These are phyloP conservation scores for Coenonympha arcania DNA, from an alignment of 2,888 invertebrate genomes.

Conservation along the genomic window DNA sequence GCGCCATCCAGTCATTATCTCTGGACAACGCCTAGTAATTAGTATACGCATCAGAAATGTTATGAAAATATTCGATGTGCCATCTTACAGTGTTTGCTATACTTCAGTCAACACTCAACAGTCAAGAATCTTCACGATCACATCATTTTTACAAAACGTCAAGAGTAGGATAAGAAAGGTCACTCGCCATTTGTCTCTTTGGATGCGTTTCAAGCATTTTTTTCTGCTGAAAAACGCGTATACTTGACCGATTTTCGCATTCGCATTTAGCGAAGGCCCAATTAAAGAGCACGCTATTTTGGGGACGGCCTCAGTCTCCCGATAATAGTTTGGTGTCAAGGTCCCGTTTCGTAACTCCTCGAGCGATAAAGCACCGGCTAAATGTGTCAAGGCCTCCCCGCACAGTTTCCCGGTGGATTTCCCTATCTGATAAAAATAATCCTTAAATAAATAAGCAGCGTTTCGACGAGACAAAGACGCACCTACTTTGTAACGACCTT, in stretches of 20 bases:
- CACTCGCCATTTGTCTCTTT: too few relatives aligned
- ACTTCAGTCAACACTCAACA: not conserved
- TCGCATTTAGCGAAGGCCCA: constrained; percentile 47
- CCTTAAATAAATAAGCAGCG: constrained; percentile 27
- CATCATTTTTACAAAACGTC: constrained; percentile 12
- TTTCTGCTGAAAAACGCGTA: constrained; percentile 37
- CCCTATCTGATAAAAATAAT: constrained; percentile 35
- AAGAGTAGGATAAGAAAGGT: constrained; percentile 34
- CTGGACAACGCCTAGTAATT: constrained; percentile 45
- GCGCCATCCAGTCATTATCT: constrained; percentile 55
- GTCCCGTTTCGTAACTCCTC: constrained; percentile 56
- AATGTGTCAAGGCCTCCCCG: constrained; percentile 58
- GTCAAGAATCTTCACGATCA: constrained; percentile 15
- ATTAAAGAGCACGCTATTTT: constrained; percentile 62
- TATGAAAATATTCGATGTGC: constrained; percentile 49
- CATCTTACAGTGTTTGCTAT: constrained; percentile 35
- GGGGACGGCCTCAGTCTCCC: constrained; percentile 60
- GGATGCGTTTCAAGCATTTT: constrained; percentile 50
- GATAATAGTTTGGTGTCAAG: constrained; percentile 72
- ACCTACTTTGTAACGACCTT: constrained; percentile 49
- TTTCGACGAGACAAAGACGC: constrained; percentile 37
- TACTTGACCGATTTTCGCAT: constrained; percentile 68
- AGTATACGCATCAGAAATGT: constrained; percentile 43
- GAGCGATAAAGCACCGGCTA: constrained; percentile 41
- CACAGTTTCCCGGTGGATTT: constrained; percentile 46